Percentiles rank a stretch among this genome's conserved stretches.
phyloP scores from a whole-genome alignment of 2,113 vertebrate species.

The Thymallus thymallus region DNA sequence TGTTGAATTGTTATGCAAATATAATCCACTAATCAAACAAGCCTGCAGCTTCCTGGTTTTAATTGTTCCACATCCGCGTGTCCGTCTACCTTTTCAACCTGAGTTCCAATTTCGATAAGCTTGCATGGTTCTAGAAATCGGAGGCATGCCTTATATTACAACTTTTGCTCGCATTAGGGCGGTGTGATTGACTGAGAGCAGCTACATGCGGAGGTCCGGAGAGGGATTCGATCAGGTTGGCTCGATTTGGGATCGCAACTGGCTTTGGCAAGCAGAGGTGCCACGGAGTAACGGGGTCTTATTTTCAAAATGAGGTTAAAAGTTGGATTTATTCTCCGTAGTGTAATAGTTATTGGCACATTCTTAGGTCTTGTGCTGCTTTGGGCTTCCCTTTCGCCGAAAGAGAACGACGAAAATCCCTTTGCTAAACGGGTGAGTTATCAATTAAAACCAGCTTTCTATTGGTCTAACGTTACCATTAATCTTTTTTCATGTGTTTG shows the following conservation, averaged over 20 bases:
- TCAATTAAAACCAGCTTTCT: background rate
- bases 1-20: slow-evolving; percentile 1
- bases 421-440: slow-evolving; percentile 73
- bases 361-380: slow-evolving; percentile 84
- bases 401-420: slow-evolving; percentile 68
- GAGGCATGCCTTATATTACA: background rate
- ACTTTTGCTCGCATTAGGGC: background rate
- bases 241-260: background rate
- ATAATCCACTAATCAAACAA: background rate
- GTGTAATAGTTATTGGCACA: slow-evolving; percentile 79
- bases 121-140: too few relatives aligned
- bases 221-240: slow-evolving; percentile 6
- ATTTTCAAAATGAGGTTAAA: slow-evolving; percentile 81
- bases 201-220: background rate
- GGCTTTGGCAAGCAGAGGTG: background rate
- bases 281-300: background rate
- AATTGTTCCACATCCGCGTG: background rate
- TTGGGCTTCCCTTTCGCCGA: slow-evolving; percentile 84
- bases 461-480: background rate
- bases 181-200: background rate
- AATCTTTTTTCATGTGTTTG: background rate
- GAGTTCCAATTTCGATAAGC: too few relatives aligned
- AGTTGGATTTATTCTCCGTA: slow-evolving; percentile 85
- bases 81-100: background rate
- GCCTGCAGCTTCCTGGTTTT: slow-evolving; percentile 7